These are phyloP conservation scores for Apus apus DNA, from an alignment of 2,113 vertebrate genomes.

Conservation along the genomic window DNA sequence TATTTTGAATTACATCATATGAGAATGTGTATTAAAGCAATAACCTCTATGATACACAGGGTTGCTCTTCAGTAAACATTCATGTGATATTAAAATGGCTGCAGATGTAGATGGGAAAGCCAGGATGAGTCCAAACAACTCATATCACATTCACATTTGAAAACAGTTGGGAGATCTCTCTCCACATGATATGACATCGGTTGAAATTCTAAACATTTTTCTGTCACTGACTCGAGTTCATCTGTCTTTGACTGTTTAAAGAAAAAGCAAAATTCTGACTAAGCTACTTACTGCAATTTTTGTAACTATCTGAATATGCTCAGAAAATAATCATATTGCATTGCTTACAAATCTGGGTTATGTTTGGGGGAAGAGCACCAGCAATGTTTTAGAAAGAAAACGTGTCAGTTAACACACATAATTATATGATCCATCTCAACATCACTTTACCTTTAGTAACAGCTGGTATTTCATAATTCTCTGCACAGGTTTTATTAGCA, in stretches of 20 bases:
- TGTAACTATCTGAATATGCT: not conserved
- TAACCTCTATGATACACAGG: not conserved
- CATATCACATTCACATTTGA: not conserved
- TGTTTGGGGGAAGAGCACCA: not conserved
- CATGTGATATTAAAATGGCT: not conserved
- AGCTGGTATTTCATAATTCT: constrained; percentile 99
- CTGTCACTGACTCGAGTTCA: not conserved
- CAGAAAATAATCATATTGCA: not conserved
- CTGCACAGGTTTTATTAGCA: constrained; percentile 95
- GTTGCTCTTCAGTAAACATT: not conserved
- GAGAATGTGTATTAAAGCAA: not conserved
- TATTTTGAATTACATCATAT: not conserved
- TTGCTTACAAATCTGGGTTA: not conserved
- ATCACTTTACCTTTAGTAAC: constrained; percentile 88
- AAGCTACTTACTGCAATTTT: not conserved
- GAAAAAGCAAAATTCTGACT: not conserved
- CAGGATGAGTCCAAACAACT: not conserved
- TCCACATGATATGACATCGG: not conserved
- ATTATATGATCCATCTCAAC: not conserved
- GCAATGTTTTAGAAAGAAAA: not conserved
- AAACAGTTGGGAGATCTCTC: not conserved
- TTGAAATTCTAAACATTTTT: not conserved
- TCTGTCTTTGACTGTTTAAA: not conserved
- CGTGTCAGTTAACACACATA: not conserved
- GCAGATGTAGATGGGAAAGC: not conserved